Evolutionary conservation across 2,888 invertebrate genomes (phyloP).

Genomic region (Eulithis testata): DNA sequence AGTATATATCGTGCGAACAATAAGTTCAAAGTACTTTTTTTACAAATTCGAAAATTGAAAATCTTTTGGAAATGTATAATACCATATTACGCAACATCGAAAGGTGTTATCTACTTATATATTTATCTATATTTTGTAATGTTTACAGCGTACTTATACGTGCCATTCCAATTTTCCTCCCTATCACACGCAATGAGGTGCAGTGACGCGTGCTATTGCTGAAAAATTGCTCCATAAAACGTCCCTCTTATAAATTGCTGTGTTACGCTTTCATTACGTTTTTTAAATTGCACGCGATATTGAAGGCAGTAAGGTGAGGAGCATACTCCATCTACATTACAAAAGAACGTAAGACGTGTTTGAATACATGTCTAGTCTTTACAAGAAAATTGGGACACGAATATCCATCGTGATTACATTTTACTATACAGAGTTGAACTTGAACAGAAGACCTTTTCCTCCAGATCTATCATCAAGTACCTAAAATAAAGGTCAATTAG

Average conservation of each 20-base stretch:
- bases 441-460: too few species aligned
- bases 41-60: too few species aligned
- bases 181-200: conserved; percentile 63
- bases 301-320: conserved; percentile 23
- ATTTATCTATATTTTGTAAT: too few species aligned
- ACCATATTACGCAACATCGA: too few species aligned
- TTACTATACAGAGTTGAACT: too few species aligned
- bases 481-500: too few species aligned
- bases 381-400: not conserved
- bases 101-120: too few species aligned
- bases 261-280: conserved; percentile 49
- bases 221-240: conserved; percentile 64
- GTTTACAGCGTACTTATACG: conserved; percentile 5
- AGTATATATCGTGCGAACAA: too few species aligned
- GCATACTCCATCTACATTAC: not conserved
- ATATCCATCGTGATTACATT: too few species aligned
- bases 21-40: too few species aligned
- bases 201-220: conserved; percentile 66
- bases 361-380: not conserved
- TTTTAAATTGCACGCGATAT: conserved; percentile 44
- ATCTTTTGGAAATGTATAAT: too few species aligned
- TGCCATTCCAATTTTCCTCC: conserved; percentile 40
- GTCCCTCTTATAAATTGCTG: conserved; percentile 58
- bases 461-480: too few species aligned
- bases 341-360: not conserved